phyloP scores from a whole-genome alignment of 2,888 invertebrate species.

The Epinotia brunnichana region DNA sequence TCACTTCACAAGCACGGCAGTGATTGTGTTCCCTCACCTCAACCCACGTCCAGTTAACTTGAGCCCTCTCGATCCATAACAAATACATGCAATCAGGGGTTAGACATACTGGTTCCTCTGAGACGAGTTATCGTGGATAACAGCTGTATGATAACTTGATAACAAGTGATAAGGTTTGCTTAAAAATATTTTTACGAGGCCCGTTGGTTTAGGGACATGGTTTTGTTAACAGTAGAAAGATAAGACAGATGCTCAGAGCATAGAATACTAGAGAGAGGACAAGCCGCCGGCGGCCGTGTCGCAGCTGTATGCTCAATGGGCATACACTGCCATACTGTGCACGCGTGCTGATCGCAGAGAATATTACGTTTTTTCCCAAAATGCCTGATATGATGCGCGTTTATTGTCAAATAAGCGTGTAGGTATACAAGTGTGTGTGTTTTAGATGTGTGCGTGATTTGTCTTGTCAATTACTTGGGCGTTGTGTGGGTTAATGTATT shows the following conservation, averaged over 20 bases:
- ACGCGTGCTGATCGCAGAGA: too few species aligned
- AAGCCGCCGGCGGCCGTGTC: too few species aligned
- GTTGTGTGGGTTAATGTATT: too few species aligned
- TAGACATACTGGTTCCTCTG: not conserved
- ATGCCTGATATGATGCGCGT: too few species aligned
- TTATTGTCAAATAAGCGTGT: too few species aligned
- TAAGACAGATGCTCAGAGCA: not conserved
- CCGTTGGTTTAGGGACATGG: not conserved
- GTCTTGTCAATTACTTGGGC: too few species aligned
- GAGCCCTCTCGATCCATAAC: not conserved
- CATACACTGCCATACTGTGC: too few species aligned
- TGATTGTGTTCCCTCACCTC: not conserved
- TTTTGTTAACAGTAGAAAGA: not conserved
- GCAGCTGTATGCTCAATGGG: too few species aligned
- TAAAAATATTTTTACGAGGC: constrained; percentile 15
- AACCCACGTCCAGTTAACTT: not conserved
- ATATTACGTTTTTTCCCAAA: too few species aligned
- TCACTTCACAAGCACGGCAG: constrained; percentile 10
- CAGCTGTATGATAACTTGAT: not conserved
- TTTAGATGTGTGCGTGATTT: too few species aligned
- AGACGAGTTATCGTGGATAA: not conserved
- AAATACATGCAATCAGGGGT: not conserved
- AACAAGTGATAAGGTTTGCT: constrained; percentile 14
- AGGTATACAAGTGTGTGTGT: too few species aligned
- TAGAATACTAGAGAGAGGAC: too few species aligned